Conservation (phyloP, 2,113 vertebrate genomes). For the Protomyctophum bolini region DNA sequence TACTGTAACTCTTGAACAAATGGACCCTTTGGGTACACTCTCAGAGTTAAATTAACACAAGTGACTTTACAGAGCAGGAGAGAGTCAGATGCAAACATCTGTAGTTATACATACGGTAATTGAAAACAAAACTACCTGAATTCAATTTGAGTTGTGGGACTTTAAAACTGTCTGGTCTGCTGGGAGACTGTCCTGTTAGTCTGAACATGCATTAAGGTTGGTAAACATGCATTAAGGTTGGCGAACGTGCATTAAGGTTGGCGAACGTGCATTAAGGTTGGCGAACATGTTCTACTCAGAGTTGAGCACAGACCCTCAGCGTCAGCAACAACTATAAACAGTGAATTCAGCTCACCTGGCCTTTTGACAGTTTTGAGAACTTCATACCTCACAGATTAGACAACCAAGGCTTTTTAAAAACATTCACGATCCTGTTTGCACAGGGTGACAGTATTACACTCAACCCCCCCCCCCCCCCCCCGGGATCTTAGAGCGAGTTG, state of each 20-base stretch:
- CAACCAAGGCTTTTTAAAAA: constrained; percentile 38
- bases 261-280: no score
- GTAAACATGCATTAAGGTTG: no score
- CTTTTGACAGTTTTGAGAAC: constrained; percentile 18
- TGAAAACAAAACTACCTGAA: constrained; percentile 42
- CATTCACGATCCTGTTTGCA: constrained; percentile 42
- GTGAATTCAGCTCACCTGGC: constrained; percentile 25
- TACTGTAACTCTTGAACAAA: neutral
- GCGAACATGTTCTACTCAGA: neutral
- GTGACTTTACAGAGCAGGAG: neutral
- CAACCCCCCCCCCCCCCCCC: constrained; percentile 35
- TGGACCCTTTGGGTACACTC: neutral
- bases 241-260: no score
- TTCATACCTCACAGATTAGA: constrained; percentile 47
- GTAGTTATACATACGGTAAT: constrained; percentile 47
- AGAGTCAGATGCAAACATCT: constrained; percentile 44
- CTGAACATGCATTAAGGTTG: no score
- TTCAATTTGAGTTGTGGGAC: constrained; percentile 27
- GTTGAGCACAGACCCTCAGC: constrained; percentile 1
- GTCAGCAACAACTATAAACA: neutral
- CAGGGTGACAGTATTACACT: constrained; percentile 41
- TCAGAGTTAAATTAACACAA: no score
- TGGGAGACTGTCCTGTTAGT: neutral
- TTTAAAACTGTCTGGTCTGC: neutral
- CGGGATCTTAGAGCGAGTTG: neutral